Evolutionary conservation across 2,113 vertebrate genomes (phyloP).

Genomic region (Motacilla alba): DNA sequence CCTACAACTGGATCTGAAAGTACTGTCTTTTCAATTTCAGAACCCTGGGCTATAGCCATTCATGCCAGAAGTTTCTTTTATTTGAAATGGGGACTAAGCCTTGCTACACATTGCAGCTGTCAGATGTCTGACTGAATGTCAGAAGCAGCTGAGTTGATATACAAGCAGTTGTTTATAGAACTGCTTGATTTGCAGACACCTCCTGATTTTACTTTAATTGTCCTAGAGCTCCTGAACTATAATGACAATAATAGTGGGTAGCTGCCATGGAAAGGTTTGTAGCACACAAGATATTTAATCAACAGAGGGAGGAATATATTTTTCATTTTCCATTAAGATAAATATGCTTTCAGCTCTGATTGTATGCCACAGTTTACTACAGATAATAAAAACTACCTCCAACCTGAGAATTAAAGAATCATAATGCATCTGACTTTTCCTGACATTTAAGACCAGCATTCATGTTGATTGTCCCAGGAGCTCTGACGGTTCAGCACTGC

Average conservation of each 20-base stretch:
- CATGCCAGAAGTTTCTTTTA: not conserved
- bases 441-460: not conserved
- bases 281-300: slow-evolving; percentile 1
- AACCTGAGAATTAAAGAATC: not conserved
- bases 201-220: slow-evolving; percentile 16
- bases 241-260: not conserved
- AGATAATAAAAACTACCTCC: slow-evolving; percentile 6
- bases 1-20: not conserved
- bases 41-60: not conserved
- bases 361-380: not conserved
- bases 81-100: not conserved
- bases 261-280: not conserved
- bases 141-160: not conserved
- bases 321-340: slow-evolving; percentile 35
- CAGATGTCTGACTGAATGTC: not conserved
- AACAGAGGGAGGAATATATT: not conserved
- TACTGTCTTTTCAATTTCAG: not conserved
- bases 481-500: not conserved
- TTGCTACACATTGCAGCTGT: not conserved
- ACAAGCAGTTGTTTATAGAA: slow-evolving; percentile 19
- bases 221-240: not conserved
- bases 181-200: slow-evolving; percentile 18
- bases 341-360: not conserved
- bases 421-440: not conserved
- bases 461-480: not conserved